Evolutionary conservation across 2,888 invertebrate genomes (phyloP), one percentile per base, ranked within the genome.

Genomic region (Cetonia aurata): DNA sequence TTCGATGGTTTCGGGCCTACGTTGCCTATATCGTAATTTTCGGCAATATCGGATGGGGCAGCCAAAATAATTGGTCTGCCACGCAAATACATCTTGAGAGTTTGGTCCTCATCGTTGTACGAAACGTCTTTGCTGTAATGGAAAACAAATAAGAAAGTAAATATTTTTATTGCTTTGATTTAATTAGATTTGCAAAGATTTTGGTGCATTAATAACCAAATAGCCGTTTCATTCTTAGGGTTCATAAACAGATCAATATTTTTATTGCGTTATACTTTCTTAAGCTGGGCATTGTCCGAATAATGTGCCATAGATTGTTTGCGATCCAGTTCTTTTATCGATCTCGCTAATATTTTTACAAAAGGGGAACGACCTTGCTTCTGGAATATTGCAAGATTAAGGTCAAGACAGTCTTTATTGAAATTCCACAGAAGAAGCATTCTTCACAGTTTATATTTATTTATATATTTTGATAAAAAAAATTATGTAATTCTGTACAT

Each of bases 61-160:
- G 93, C 90, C 75, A 96, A 86, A 72, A 92, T 88, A 73, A 96
- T 88, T 0, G 95, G 94, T 68, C 96, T 87, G 1, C 96, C 96
- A 52, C 95, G 90, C 37, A 97, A 87, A 86, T 91, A 95, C 89
- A 96, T 92, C 72, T 93, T 91, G 78, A 96, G 89, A 48, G 91
- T 89, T 25, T 94, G 94, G 74, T 96, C 96, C 76, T 96, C 96
- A 79, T 92, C 91, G 84, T 94, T 95, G 88, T 91, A 95, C 78
- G 91, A 90, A 79, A 94, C 92, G 77, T 95, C 94, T 85, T 92
- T 92, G 37, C 93, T 93, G 83, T 95, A 95, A 86, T 59, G 87
- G 69, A 55, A 42, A n/a, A 15, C 41, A 19, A 65, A 57, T n/a
- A n/a, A n/a, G n/a, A n/a, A 25, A 25, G 25, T 25, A 1, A 25